Evolutionary conservation across 2,888 invertebrate species (phyloP).

Genomic region (Cataglyphis altisquamis): DNA sequence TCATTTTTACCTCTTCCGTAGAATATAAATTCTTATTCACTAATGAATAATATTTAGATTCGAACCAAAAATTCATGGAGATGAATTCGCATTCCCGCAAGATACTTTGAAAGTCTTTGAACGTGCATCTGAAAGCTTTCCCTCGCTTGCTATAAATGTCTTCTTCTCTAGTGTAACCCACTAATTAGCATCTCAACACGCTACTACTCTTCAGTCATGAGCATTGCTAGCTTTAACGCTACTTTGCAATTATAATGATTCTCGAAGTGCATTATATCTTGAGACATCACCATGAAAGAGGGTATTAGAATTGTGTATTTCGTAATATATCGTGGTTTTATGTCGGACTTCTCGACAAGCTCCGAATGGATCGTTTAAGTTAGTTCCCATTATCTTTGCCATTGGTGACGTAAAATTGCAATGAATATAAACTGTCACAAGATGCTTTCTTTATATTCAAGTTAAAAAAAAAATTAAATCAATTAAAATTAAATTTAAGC

Average conservation of each 20-base stretch:
- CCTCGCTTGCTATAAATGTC: constrained; percentile 52
- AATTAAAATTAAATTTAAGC: background rate
- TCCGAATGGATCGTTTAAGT: constrained; percentile 25
- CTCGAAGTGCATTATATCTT: constrained; percentile 41
- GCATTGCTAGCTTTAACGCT: constrained; percentile 46
- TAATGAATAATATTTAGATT: constrained; percentile 19
- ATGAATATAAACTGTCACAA: background rate
- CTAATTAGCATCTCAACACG: constrained; percentile 54
- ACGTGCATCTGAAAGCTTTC: constrained; percentile 46
- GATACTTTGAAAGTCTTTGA: constrained; percentile 31
- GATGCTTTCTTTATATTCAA: background rate
- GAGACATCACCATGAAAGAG: constrained; percentile 38
- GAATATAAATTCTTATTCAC: background rate
- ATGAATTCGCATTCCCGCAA: constrained; percentile 7
- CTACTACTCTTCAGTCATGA: constrained; percentile 37
- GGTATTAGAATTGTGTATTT: constrained; percentile 42
- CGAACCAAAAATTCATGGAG: constrained; percentile 40
- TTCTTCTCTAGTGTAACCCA: constrained; percentile 50
- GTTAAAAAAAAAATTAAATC: background rate
- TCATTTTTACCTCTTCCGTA: background rate
- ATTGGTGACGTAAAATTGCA: constrained; percentile 1
- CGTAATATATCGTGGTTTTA: constrained; percentile 32
- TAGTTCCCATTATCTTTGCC: background rate
- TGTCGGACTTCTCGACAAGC: constrained; percentile 29
- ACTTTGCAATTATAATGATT: constrained; percentile 55